Conservation (phyloP, 2,113 vertebrate genomes). For the Heliornis fulica region DNA sequence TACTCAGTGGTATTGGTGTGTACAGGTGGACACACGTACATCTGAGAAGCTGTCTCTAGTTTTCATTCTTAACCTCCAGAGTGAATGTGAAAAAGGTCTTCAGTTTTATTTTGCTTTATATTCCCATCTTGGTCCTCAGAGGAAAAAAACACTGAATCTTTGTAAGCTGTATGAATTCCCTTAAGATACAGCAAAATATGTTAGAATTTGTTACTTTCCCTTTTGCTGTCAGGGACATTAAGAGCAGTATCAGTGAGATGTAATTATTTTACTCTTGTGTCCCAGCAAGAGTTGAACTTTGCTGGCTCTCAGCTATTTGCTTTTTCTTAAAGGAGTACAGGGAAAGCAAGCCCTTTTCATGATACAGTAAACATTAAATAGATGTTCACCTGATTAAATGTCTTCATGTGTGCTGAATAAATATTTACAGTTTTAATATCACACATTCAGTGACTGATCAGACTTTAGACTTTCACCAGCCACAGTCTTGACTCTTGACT, state of each 20-base stretch:
- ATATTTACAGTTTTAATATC: not conserved
- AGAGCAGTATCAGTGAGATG: not conserved
- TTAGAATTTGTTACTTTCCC: not conserved
- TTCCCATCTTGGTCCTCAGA: not conserved
- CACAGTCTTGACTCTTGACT: not conserved
- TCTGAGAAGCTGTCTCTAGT: not conserved
- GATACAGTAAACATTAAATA: not conserved
- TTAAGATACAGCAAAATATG: not conserved
- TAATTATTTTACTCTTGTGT: not conserved
- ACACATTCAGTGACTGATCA: not conserved
- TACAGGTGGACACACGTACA: not conserved
- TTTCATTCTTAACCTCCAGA: not conserved
- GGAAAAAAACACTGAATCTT: not conserved
- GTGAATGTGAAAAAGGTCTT: not conserved
- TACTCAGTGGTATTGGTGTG: accelerated
- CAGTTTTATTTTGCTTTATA: not conserved
- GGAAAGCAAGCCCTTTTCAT: not conserved
- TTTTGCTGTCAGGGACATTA: not conserved
- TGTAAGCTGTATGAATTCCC: not conserved
- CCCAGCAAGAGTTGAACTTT: not conserved
- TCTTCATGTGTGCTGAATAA: not conserved
- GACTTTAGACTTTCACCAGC: not conserved
- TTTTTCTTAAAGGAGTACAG: not conserved
- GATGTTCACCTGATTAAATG: not conserved
- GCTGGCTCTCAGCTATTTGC: not conserved